Evolutionary conservation across 2,113 vertebrate genomes (phyloP).

Genomic region (Ammodytes dubius): DNA sequence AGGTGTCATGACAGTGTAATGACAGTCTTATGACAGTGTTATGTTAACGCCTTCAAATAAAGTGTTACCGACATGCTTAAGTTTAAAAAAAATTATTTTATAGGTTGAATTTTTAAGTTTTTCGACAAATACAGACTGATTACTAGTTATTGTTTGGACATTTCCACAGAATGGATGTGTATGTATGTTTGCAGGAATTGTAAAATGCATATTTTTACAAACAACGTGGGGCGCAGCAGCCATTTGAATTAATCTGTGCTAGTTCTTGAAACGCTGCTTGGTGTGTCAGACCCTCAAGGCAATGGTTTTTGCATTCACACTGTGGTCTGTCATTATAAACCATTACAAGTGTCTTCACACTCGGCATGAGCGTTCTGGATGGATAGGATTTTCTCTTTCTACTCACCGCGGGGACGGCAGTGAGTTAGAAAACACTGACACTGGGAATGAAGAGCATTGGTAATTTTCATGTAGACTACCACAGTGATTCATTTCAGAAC

Average conservation of each 20-base stretch:
- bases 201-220: background rate
- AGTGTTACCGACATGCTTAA: no score
- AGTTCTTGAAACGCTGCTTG: background rate
- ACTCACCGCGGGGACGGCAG: slow-evolving; percentile 5
- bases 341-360: slow-evolving; percentile 3
- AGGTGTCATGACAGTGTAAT: no score
- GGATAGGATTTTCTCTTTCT: slow-evolving; percentile 26
- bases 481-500: background rate
- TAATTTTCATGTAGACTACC: slow-evolving; percentile 23
- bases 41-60: no score
- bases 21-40: no score
- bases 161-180: no score
- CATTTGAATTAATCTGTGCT: slow-evolving; percentile 3
- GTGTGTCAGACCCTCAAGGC: background rate
- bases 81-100: no score
- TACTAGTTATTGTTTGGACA: no score
- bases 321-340: background rate
- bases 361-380: slow-evolving; percentile 13
- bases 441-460: slow-evolving; percentile 20
- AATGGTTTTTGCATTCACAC: slow-evolving; percentile 1
- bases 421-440: slow-evolving; percentile 25
- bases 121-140: no score
- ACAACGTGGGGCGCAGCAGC: background rate
- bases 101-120: no score
- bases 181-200: no score